Conservation (phyloP, 2,888 invertebrate species). For the Pachycephus smyrnensis region DNA sequence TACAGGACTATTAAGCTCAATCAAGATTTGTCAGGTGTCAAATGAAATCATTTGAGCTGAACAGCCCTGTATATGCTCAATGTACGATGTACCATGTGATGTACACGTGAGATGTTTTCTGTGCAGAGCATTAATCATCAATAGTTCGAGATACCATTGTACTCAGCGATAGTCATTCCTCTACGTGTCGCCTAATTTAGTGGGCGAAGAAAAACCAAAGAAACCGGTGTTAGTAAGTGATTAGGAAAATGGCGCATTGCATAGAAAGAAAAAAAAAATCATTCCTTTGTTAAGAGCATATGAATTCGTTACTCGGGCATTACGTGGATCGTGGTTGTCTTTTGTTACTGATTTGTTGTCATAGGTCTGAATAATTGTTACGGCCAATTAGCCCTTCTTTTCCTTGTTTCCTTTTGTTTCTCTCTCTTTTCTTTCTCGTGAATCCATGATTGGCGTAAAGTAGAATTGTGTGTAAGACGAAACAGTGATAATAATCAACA, state of each 20-base stretch:
- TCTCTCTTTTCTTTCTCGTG: not conserved
- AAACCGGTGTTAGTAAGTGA: not conserved
- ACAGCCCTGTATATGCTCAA: not conserved
- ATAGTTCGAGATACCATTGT: not conserved
- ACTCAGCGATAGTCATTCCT: not conserved
- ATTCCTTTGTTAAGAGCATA: not conserved
- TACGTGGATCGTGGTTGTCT: not conserved
- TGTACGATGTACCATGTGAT: not conserved
- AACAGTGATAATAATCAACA: slow-evolving; percentile 19
- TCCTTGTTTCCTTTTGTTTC: not conserved
- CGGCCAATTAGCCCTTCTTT: too few relatives aligned
- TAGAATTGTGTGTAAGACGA: not conserved
- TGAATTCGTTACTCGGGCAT: not conserved
- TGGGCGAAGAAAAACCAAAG: not conserved
- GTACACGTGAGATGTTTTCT: not conserved
- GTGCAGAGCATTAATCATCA: not conserved
- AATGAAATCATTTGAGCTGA: not conserved
- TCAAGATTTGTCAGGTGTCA: not conserved
- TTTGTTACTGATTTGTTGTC: too few relatives aligned
- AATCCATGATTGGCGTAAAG: not conserved
- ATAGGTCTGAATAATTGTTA: not conserved
- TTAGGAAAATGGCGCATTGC: not conserved
- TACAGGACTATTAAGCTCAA: not conserved
- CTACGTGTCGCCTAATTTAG: not conserved
- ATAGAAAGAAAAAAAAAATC: not conserved